A percentile compares a stretch with the other conserved stretches of the same genome.
These are phyloP conservation scores for Toxotes jaculatrix DNA, from an alignment of 2,113 vertebrate genomes.

Conservation along the genomic window DNA sequence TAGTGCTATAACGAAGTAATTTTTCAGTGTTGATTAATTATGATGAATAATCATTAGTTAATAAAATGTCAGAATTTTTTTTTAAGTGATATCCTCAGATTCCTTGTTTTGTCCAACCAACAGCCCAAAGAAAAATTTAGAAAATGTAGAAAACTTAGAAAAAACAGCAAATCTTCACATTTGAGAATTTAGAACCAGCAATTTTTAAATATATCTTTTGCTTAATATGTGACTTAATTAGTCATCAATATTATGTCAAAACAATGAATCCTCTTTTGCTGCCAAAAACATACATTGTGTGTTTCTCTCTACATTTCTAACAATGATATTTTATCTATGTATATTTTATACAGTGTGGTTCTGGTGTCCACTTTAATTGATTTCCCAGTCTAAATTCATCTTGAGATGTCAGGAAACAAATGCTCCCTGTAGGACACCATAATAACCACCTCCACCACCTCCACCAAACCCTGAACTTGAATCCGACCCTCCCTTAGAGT, in stretches of 20 bases:
- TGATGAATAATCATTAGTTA: background rate
- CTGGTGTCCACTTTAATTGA: constrained; percentile 25
- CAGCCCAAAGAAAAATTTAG: background rate
- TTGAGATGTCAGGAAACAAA: constrained; percentile 35
- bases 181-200: background rate
- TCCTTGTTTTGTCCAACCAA: background rate
- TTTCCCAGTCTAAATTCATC: constrained; percentile 34
- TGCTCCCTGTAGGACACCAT: constrained; percentile 27
- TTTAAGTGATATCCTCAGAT: background rate
- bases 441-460: constrained; percentile 9
- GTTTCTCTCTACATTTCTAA: background rate
- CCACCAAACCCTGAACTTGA: constrained; percentile 60
- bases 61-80: background rate
- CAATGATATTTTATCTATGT: background rate
- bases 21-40: background rate
- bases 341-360: background rate
- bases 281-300: too few relatives aligned
- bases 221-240: background rate
- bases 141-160: background rate
- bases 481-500: constrained; percentile 29
- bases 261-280: too few relatives aligned
- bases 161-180: background rate
- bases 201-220: background rate
- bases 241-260: background rate
- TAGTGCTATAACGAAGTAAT: background rate